Conservation (phyloP, 2,797 vertebrate species). For the Sphaeramia orbicularis region DNA sequence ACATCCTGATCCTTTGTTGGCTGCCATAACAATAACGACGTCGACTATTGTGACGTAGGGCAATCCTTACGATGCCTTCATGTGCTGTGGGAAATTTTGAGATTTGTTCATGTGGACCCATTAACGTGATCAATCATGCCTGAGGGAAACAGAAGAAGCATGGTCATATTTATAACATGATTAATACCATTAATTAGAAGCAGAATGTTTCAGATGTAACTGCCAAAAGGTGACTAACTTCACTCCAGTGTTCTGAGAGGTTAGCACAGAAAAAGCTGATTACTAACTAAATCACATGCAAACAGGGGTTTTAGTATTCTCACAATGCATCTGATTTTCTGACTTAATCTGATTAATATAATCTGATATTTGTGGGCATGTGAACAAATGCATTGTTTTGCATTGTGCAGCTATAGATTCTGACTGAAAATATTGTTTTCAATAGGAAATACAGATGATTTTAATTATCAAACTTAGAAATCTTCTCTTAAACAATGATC, state of each 20-base stretch:
- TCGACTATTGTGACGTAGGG: constrained; percentile 62
- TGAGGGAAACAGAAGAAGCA: not conserved
- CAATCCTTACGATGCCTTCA: constrained; percentile 54
- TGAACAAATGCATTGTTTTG: constrained; percentile 31
- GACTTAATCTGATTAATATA: constrained; percentile 48
- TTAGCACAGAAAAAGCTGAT: constrained; percentile 38
- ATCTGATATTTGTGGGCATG: constrained; percentile 27
- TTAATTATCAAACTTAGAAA: not conserved
- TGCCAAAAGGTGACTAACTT: constrained; percentile 17
- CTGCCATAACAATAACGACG: constrained; percentile 69
- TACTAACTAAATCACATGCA: constrained; percentile 49
- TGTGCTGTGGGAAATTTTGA: constrained; percentile 7
- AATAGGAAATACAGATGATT: not conserved
- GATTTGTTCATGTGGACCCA: accelerated
- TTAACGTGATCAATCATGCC: not conserved
- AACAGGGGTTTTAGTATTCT: constrained; percentile 29
- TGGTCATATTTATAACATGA: not conserved
- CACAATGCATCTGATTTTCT: constrained; percentile 45
- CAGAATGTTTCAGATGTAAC: not conserved
- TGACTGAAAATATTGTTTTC: not conserved
- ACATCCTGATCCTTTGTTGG: constrained; percentile 67
- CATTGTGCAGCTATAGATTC: constrained; percentile 1
- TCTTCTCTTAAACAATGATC: not conserved
- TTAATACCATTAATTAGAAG: not conserved
- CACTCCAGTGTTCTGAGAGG: constrained; percentile 8